These are phyloP conservation scores for Antechinus flavipes DNA, from an alignment of 2,113 vertebrate genomes.

Conservation along the genomic window DNA sequence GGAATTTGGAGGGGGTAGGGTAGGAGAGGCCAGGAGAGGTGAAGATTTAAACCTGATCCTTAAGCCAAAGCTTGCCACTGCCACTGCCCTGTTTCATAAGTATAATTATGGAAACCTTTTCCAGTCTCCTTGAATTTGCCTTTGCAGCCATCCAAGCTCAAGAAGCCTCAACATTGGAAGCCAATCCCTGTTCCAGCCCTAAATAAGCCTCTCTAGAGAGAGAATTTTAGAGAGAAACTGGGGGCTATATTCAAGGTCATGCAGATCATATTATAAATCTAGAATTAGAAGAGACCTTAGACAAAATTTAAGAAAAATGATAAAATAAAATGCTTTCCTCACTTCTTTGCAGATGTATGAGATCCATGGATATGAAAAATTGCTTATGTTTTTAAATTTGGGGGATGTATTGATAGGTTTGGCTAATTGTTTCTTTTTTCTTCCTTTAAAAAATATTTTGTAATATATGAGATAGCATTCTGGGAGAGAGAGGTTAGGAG, in stretches of 20 bases:
- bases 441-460: neutral
- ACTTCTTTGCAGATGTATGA: neutral
- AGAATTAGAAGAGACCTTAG: neutral
- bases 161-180: neutral
- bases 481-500: neutral
- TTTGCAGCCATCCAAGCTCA: neutral
- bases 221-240: neutral
- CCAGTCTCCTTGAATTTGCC: neutral
- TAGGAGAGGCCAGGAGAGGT: neutral
- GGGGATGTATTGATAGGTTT: neutral
- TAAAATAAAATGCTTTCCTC: neutral
- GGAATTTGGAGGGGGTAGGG: neutral
- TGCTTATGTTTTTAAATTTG: neutral
- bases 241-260: neutral
- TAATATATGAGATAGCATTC: neutral
- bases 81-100: neutral
- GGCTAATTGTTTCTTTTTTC: neutral
- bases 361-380: neutral
- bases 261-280: neutral
- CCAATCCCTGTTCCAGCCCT: neutral
- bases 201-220: neutral
- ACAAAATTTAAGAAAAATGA: neutral
- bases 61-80: neutral
- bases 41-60: neutral
- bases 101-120: neutral